A percentile compares a stretch with the other conserved stretches of the same genome.
Evolutionary conservation across 2,888 invertebrate genomes (phyloP).

Genomic region (Leucoptera coffeella): DNA sequence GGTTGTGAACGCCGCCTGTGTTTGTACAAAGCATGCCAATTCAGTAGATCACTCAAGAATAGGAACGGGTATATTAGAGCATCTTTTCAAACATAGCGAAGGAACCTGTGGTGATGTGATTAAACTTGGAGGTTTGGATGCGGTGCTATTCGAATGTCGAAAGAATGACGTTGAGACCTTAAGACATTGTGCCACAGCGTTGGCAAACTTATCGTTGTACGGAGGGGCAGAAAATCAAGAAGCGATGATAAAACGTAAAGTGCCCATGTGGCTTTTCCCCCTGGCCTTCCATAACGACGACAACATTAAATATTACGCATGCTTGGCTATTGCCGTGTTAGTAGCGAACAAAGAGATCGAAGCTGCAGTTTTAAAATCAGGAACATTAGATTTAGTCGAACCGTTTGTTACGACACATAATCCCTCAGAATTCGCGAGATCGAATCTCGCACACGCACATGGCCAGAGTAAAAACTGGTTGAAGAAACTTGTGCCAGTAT

Average conservation of each 20-base stretch:
- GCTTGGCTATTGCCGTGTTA: conserved; percentile 92
- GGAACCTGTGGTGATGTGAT: conserved; percentile 93
- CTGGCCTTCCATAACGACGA: conserved; percentile 95
- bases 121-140: conserved; percentile 84
- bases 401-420: conserved; percentile 93
- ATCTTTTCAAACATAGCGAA: conserved; percentile 94
- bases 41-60: conserved; percentile 78
- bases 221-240: conserved; percentile 96
- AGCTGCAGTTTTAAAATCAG: conserved; percentile 91
- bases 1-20: conserved; percentile 85
- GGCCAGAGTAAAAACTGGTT: conserved; percentile 96
- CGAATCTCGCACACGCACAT: conserved; percentile 87
- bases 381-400: conserved; percentile 93
- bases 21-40: conserved; percentile 72
- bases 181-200: conserved; percentile 92
- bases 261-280: conserved; percentile 96
- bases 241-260: conserved; percentile 92
- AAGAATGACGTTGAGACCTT: conserved; percentile 89
- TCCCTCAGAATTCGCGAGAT: conserved; percentile 91
- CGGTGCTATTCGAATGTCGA: conserved; percentile 90
- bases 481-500: conserved; percentile 84
- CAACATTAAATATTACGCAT: conserved; percentile 97
- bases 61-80: conserved; percentile 87
- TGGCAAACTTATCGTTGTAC: conserved; percentile 93
- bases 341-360: conserved; percentile 98